A percentile compares a stretch with the other conserved stretches of the same genome.
These are phyloP conservation scores for Thereva unica DNA, from an alignment of 2,888 invertebrate genomes.

Conservation along the genomic window DNA sequence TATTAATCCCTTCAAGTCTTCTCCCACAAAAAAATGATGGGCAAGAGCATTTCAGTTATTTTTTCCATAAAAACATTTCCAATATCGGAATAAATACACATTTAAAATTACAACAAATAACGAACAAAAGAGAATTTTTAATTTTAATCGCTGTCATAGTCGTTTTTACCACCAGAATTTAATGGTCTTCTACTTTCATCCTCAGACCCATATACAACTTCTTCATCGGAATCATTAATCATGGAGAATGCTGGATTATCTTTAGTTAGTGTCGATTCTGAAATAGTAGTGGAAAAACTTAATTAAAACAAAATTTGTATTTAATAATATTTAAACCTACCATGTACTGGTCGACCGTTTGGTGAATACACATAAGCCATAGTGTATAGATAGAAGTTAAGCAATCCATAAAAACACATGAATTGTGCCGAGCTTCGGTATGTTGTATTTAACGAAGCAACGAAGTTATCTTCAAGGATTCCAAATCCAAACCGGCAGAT, in stretches of 20 bases:
- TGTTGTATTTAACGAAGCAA: slow-evolving; percentile 81
- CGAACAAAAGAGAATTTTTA: neutral
- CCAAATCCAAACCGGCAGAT: slow-evolving; percentile 85
- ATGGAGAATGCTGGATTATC: slow-evolving; percentile 98
- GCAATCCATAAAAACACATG: slow-evolving; percentile 90
- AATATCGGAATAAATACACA: too few relatives aligned
- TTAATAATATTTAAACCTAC: slow-evolving; percentile 61
- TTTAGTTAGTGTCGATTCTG: slow-evolving; percentile 89
- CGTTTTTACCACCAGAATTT: slow-evolving; percentile 66
- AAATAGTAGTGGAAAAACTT: slow-evolving; percentile 48
- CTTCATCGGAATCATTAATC: slow-evolving; percentile 97
- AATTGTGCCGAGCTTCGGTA: slow-evolving; percentile 93
- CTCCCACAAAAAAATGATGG: too few relatives aligned
- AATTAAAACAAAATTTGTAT: slow-evolving; percentile 15
- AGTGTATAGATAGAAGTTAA: slow-evolving; percentile 91
- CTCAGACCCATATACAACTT: slow-evolving; percentile 91
- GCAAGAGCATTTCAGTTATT: too few relatives aligned
- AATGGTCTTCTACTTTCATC: slow-evolving; percentile 83
- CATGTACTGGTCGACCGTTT: slow-evolving; percentile 76
- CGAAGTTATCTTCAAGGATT: slow-evolving; percentile 91
- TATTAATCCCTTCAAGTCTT: too few relatives aligned
- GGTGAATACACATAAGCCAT: slow-evolving; percentile 96
- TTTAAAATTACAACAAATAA: too few relatives aligned
- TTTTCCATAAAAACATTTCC: too few relatives aligned
- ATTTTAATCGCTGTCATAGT: slow-evolving; percentile 72